phyloP scores from a whole-genome alignment of 35 echinoderm and acorn worm species.

The Strongylocentrotus purpuratus region DNA sequence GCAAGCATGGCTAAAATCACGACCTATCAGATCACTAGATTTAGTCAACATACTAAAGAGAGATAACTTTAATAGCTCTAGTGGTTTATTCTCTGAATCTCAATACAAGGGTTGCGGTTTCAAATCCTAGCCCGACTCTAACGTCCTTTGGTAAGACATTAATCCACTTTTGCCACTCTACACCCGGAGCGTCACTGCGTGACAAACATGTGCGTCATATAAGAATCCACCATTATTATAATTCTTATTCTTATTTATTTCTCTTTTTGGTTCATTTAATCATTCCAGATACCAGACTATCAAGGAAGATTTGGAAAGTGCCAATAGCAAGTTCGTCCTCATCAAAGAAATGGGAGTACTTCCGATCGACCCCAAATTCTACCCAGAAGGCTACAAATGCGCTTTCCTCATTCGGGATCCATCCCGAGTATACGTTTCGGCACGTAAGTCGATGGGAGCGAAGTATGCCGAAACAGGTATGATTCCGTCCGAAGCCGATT shows the following conservation, averaged over 20 bases:
- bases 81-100: too few species aligned
- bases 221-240: neutral
- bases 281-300: neutral
- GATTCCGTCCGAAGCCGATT: neutral
- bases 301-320: neutral
- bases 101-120: too few species aligned
- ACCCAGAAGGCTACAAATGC: conserved; percentile 53
- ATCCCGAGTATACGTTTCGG: conserved; percentile 9
- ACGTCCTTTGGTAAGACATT: too few species aligned
- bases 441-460: conserved; percentile 41
- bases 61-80: too few species aligned
- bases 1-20: too few species aligned
- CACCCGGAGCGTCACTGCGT: too few species aligned
- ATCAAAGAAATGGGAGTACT: conserved; percentile 45
- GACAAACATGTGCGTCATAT: too few species aligned
- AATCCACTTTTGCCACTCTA: too few species aligned
- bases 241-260: too few species aligned
- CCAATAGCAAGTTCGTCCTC: conserved; percentile 42
- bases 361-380: neutral
- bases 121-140: too few species aligned
- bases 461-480: conserved; percentile 25
- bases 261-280: neutral
- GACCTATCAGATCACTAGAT: too few species aligned
- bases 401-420: conserved; percentile 66
- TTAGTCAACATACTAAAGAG: too few species aligned